These are phyloP conservation scores for Drosophila birchii DNA, from an alignment of 2,888 invertebrate genomes.

Conservation along the genomic window DNA sequence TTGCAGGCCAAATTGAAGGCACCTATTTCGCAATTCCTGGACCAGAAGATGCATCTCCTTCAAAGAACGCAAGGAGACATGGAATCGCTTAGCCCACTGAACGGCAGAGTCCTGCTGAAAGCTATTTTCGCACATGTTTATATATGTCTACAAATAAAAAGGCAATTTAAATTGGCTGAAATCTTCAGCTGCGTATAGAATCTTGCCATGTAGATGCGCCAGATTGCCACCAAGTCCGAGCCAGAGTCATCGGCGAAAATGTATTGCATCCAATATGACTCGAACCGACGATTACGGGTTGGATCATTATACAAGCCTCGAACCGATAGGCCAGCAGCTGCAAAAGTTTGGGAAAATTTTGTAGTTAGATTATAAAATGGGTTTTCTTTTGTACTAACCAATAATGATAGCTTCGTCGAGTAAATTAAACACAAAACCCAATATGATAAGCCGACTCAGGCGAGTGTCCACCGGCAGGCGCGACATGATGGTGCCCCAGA, in stretches of 20 bases:
- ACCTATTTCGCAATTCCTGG: conserved; percentile 88
- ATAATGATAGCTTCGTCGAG: conserved; percentile 94
- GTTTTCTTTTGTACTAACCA: conserved; percentile 82
- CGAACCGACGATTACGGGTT: conserved; percentile 71
- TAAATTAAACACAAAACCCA: conserved; percentile 94
- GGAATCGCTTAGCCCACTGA: conserved; percentile 90
- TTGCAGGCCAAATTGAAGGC: conserved; percentile 87
- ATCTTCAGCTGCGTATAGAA: too few species aligned
- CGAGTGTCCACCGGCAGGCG: conserved; percentile 92
- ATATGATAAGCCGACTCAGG: conserved; percentile 92
- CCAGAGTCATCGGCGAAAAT: conserved; percentile 93
- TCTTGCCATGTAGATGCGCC: conserved; percentile 91
- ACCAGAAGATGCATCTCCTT: conserved; percentile 90
- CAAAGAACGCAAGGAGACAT: conserved; percentile 89
- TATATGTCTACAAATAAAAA: conserved; percentile 88
- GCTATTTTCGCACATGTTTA: conserved; percentile 86
- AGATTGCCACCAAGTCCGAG: conserved; percentile 93
- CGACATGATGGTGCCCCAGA: conserved; percentile 93
- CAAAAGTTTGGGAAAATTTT: background rate
- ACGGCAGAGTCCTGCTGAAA: conserved; percentile 85
- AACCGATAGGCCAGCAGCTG: conserved; percentile 92
- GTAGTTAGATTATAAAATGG: background rate
- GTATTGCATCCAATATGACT: conserved; percentile 87
- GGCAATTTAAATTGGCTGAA: background rate
- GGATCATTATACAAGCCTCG: conserved; percentile 91